phyloP scores from a whole-genome alignment of 2,113 vertebrate species.

The Lepisosteus osseus region DNA sequence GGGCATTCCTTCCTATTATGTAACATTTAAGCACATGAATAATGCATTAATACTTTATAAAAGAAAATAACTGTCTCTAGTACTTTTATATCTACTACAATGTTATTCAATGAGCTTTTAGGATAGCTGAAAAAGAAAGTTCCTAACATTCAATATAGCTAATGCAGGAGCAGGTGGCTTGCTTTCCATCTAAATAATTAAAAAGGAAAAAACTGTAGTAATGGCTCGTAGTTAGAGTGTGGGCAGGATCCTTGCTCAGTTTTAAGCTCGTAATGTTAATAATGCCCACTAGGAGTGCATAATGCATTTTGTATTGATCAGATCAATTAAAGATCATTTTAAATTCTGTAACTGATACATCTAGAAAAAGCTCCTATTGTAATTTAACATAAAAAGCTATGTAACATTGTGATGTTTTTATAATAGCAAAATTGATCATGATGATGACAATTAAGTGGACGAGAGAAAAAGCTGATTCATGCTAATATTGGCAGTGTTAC shows the following conservation, averaged over 20 bases:
- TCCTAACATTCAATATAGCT: conserved; percentile 46
- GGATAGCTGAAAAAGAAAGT: conserved; percentile 36
- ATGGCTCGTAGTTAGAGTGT: conserved; percentile 63
- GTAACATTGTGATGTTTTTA: too few relatives aligned
- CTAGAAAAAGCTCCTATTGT: too few relatives aligned
- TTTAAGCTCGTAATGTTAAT: conserved; percentile 64
- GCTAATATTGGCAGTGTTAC: too few relatives aligned
- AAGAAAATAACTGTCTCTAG: conserved; percentile 37
- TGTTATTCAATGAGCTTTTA: conserved; percentile 34
- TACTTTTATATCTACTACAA: conserved; percentile 44
- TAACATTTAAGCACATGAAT: conserved; percentile 39
- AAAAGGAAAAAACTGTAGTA: conserved; percentile 56
- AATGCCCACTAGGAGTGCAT: conserved; percentile 29
- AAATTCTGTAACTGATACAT: too few relatives aligned
- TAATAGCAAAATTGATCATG: too few relatives aligned
- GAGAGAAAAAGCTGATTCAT: too few relatives aligned
- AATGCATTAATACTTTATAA: conserved; percentile 43
- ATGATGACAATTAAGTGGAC: too few relatives aligned
- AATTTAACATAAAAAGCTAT: too few relatives aligned
- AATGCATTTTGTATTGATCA: background rate
- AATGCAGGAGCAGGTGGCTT: conserved; percentile 56
- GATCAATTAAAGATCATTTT: background rate
- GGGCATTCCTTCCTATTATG: conserved; percentile 34
- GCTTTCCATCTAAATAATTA: conserved; percentile 68
- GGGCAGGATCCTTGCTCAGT: conserved; percentile 59